A percentile compares a stretch with the other conserved stretches of the same genome.
Conservation (phyloP, 2,888 invertebrate genomes). For the Dryomyza anilis region DNA sequence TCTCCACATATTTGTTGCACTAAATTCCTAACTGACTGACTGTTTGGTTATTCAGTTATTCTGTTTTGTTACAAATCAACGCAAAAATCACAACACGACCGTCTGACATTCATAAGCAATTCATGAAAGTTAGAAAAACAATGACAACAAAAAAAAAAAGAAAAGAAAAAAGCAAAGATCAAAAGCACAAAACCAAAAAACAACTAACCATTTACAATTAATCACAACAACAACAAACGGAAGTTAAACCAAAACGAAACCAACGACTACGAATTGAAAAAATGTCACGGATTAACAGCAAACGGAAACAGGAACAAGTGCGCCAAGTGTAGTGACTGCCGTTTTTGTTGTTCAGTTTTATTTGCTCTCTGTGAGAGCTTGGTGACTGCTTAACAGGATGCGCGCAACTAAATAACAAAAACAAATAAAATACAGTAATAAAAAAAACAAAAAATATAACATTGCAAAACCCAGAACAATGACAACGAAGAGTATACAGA, state of each 20-base stretch:
- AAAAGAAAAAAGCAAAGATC: too few species aligned
- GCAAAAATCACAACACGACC: background rate
- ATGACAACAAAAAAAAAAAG: too few species aligned
- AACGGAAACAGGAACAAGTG: background rate
- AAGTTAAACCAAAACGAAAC: background rate
- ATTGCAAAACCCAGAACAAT: background rate
- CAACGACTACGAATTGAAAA: background rate
- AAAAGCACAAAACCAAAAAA: too few species aligned
- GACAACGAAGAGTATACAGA: background rate
- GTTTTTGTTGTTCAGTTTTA: background rate
- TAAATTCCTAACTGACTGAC: too few species aligned
- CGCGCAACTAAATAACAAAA: background rate
- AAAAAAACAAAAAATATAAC: background rate
- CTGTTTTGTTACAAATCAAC: too few species aligned
- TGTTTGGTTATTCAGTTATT: too few species aligned
- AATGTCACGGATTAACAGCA: background rate
- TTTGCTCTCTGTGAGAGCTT: background rate
- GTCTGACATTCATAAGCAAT: background rate
- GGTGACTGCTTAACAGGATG: background rate
- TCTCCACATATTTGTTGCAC: too few species aligned
- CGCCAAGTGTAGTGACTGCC: background rate
- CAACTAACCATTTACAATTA: background rate
- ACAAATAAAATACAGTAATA: background rate
- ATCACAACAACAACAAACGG: slow-evolving; percentile 1
- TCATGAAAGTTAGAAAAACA: background rate